Percentiles rank a stretch among this genome's conserved stretches.
Evolutionary conservation across 2,888 invertebrate genomes (phyloP).

Genomic region (Masnerella sp.): DNA sequence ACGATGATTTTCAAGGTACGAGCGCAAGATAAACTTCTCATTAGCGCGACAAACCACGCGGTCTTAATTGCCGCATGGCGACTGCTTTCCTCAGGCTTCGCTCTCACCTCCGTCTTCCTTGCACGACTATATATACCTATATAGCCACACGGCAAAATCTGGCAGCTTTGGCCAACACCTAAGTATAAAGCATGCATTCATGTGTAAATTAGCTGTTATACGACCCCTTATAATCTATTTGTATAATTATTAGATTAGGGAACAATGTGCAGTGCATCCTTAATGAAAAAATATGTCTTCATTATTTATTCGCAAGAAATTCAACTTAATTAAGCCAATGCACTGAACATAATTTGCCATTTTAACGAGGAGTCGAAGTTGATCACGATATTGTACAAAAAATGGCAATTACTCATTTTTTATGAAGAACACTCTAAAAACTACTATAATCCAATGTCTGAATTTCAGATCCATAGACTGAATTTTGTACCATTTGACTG

Average conservation of each 20-base stretch:
- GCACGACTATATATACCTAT: slow-evolving; percentile 5
- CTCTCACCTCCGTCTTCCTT: slow-evolving; percentile 13
- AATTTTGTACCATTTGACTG: too few species aligned
- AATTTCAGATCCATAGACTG: too few species aligned
- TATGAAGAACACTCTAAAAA: too few species aligned
- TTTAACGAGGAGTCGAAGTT: too few species aligned
- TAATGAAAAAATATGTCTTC: slow-evolving; percentile 23
- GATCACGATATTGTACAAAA: too few species aligned
- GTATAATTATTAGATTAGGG: slow-evolving; percentile 36
- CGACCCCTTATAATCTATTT: slow-evolving; percentile 34
- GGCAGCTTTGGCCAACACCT: slow-evolving; percentile 35
- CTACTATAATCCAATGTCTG: too few species aligned
- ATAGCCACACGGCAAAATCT: slow-evolving; percentile 39
- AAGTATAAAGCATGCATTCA: slow-evolving; percentile 31
- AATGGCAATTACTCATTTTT: too few species aligned
- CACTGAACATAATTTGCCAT: too few species aligned
- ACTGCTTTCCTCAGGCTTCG: too few species aligned
- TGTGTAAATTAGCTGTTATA: slow-evolving; percentile 47
- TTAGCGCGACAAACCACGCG: slow-evolving; percentile 64
- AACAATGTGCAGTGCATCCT: slow-evolving; percentile 7
- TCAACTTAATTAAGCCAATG: background rate
- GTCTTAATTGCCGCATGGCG: slow-evolving; percentile 53
- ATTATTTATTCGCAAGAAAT: background rate
- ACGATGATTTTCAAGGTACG: slow-evolving; percentile 42
- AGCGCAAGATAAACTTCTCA: slow-evolving; percentile 70